Evolutionary conservation across 2,113 vertebrate species (phyloP), one percentile per base, ranked within the genome.

Genomic region (Lutjanus erythropterus): DNA sequence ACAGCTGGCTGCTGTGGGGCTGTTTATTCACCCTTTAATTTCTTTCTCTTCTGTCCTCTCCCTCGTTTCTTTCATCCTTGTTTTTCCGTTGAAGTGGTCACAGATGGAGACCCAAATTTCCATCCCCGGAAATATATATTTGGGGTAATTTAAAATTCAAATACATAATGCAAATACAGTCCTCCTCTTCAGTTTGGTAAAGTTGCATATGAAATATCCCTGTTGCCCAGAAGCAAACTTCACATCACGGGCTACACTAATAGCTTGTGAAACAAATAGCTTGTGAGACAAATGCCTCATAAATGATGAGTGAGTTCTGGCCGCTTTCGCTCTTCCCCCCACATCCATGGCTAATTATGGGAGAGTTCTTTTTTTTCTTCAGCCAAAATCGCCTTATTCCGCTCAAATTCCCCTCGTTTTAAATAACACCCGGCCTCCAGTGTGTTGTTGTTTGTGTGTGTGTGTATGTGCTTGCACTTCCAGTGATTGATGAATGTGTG

Each of bases 1-100:
- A 91, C 91, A 92, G 49, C 92, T 93, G 90, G 87, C 74, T 73
- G 85, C 89, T 80, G 76, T 60, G 35, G 58, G 91, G 90, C 89
- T 89, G 79, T 88, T 90, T 80, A 83, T 81, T 86, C 82, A 78
- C 60, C 46, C 79, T 75, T 68, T 73, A 52, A 66, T 56, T 71
- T 81, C 47, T 75, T 42, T 68, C 42, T 72, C 39, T 23, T 56
- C 52, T 80, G 29, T 61, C 50, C 66, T 46, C 18, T 33, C 11
- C 23, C 2, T 23, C n/a, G 52, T 27, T 66, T 52, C 29, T 80
- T 71, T 37, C 41, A 46, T 72, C 41, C 19, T 37, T 65, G n/a
- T 58, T 33, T 78, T 70, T 37, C n/a, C 61, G 15, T 76, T 25
- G 68, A 80, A 81, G 33, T 6, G 4, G 56, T 59, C 60, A 69